Base-by-base conservation (phyloP, 37 sponge, comb jelly and placozoan species). In the Chondrilla cf. caribensis region DNA sequence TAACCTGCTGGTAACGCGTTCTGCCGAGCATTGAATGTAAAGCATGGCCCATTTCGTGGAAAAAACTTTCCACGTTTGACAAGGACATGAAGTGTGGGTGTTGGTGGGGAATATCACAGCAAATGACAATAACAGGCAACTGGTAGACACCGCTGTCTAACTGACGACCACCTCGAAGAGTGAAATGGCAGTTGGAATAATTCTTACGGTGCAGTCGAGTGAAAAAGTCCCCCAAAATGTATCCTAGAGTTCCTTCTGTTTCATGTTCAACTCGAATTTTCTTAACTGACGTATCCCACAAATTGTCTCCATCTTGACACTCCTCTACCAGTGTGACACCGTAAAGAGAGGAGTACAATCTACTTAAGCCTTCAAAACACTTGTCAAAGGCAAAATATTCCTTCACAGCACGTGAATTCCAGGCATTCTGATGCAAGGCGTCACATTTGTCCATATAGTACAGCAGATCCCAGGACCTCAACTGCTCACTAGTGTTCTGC, bases 11-110 rank as follows among this genome's bases (percentile, higher is more conserved):
- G 81, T 93, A 98, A 60, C 33, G 79, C 15, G 96, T 78, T 21
- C 93, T 60, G 25, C 92, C 99, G 0, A 98, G 41, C 44, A 98
- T 87, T 25, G 94, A 91, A 80, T 98, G 99, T 0, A 98, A 66
- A 7, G 96, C 99, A 67, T 98, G 99, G 0, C 99, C 99, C 84
- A 95, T 89, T 80, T 98, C 99, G 60, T 98, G 99, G 65, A 95
- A 98, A 38, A 97, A 71, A 44, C 85, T 97, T 35, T 90, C 88
- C 21, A 97, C 79, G 0, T 95, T 83, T 26, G 79, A 75, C 17
- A 80, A 88, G 2, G 85, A 81, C 38, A 94, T 84, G 40, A 77
- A 79, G 11, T 11, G 11, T 1, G 82, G 83, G 32, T 62, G 17
- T 6, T 21, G 26, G 17, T 55, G 62, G 28, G 60, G 58, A 39